Evolutionary conservation across 2,888 invertebrate species (phyloP).

Genomic region (Tenthredo notha): DNA sequence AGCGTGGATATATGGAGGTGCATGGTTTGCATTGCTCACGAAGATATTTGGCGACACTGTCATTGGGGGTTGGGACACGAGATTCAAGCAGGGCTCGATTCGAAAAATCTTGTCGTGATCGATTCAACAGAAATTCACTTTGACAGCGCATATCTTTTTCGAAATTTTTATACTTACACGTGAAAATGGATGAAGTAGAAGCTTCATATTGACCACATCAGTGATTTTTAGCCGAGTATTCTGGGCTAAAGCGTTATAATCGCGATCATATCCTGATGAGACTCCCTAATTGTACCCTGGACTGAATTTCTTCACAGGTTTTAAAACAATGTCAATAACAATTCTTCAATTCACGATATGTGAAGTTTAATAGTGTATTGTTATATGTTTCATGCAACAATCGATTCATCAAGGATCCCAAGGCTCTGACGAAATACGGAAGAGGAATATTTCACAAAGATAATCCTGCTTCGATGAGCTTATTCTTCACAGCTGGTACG

Average conservation of each 20-base stretch:
- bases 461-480: not conserved
- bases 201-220: not conserved
- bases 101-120: not conserved
- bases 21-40: not conserved
- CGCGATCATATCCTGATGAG: not conserved
- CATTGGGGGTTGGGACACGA: not conserved
- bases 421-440: not conserved
- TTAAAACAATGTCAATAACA: not conserved
- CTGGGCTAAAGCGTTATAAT: not conserved
- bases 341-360: not conserved
- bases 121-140: not conserved
- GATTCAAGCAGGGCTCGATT: not conserved
- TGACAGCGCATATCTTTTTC: not conserved
- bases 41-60: not conserved
- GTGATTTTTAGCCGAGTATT: not conserved
- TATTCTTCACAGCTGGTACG: not conserved
- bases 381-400: not conserved
- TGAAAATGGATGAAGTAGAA: not conserved
- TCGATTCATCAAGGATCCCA: conserved; percentile 1
- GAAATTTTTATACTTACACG: not conserved
- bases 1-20: not conserved
- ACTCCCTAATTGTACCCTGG: not conserved
- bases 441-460: conserved; percentile 37
- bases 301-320: not conserved
- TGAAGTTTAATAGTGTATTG: not conserved